Evolutionary conservation across 35 echinoderm and acorn worm species (phyloP).

Genomic region (Lytechinus pictus): DNA sequence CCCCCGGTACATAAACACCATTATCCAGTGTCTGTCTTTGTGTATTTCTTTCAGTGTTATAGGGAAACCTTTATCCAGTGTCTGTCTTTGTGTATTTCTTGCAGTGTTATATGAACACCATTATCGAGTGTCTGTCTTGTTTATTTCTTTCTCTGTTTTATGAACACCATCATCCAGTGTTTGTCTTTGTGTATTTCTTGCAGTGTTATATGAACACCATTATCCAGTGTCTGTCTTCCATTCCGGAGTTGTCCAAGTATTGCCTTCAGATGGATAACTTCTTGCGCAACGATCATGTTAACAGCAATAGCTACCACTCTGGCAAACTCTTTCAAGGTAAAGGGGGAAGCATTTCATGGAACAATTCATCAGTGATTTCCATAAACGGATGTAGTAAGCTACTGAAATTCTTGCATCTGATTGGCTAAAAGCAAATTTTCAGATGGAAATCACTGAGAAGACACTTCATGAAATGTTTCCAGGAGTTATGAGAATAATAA

Average conservation of each 20-base stretch:
- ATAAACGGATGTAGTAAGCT: too few relatives aligned
- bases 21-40: too few relatives aligned
- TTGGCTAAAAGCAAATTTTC: too few relatives aligned
- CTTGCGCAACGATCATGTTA: conserved; percentile 8
- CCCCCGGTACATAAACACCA: too few relatives aligned
- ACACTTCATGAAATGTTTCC: too few relatives aligned
- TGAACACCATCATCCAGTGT: too few relatives aligned
- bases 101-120: conserved; percentile 41
- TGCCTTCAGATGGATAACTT: conserved; percentile 23
- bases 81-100: conserved; percentile 18
- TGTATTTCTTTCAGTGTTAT: neutral
- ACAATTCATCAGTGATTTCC: too few relatives aligned
- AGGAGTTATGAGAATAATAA: too few relatives aligned
- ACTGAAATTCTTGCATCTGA: too few relatives aligned
- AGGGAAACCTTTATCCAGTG: conserved; percentile 18
- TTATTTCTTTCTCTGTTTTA: too few relatives aligned
- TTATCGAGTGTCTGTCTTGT: neutral
- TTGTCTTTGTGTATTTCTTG: neutral
- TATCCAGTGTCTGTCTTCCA: conserved; percentile 51
- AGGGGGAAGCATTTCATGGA: neutral
- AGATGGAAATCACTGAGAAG: too few relatives aligned
- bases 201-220: conserved; percentile 52
- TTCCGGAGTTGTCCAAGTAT: conserved; percentile 42
- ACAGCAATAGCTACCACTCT: conserved; percentile 34
- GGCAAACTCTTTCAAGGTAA: conserved; percentile 48